Conservation (phyloP, 2,888 invertebrate genomes). For the Latrodectus elegans region DNA sequence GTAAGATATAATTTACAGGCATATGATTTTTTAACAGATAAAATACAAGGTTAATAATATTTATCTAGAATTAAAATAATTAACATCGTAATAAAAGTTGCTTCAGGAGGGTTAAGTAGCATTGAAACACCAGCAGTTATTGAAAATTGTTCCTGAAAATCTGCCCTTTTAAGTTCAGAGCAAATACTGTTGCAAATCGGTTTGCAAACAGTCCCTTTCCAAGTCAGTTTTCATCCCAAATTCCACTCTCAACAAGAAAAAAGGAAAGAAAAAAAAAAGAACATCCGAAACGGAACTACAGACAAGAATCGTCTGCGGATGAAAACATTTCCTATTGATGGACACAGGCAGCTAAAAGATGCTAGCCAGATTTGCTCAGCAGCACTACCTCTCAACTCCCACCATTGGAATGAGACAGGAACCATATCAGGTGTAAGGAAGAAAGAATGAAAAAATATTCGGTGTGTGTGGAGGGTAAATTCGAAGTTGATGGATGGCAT, state of each 20-base stretch:
- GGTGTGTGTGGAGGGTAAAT: constrained; percentile 23
- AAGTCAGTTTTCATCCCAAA: constrained; percentile 35
- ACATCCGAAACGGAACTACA: constrained; percentile 47
- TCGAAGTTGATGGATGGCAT: constrained; percentile 62
- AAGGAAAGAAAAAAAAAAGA: constrained; percentile 30
- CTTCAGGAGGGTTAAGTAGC: too few relatives aligned
- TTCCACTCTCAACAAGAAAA: constrained; percentile 13
- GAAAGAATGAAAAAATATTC: constrained; percentile 6
- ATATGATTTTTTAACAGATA: too few relatives aligned
- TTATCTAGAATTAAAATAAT: too few relatives aligned
- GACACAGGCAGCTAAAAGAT: constrained; percentile 63
- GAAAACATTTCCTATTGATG: constrained; percentile 59
- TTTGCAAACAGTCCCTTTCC: constrained; percentile 43
- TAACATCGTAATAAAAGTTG: too few relatives aligned
- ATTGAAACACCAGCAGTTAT: too few relatives aligned
- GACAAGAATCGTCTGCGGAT: constrained; percentile 60
- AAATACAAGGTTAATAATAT: too few relatives aligned
- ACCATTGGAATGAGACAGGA: neutral
- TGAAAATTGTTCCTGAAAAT: too few relatives aligned
- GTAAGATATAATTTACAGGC: too few relatives aligned
- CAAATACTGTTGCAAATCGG: neutral
- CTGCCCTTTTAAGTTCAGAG: neutral
- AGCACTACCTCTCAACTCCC: neutral
- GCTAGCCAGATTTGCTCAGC: constrained; percentile 49
- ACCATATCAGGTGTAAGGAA: constrained; percentile 52